Base-by-base conservation (phyloP, 2,888 invertebrate genomes). In the Thera britannica region DNA sequence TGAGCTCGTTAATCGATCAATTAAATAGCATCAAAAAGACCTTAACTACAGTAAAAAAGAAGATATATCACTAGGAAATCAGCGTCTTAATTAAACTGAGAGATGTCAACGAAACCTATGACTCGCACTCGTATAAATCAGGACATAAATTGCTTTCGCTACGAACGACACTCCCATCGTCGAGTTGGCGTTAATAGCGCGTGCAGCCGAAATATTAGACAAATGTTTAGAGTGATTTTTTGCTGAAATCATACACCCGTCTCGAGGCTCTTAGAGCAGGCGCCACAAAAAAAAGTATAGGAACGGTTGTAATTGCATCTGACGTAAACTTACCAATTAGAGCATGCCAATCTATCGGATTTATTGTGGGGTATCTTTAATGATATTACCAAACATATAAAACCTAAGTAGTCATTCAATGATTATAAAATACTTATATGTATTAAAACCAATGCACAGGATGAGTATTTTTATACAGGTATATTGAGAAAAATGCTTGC, bases 151-250 rank as follows among this genome's bases (percentile, higher is more conserved):
- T 89, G 90, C 90, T 92, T 91, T 90, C 86, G 85, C 92, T 87
- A 87, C 85, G 90, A 86, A 86, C 85, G 90, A 86, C 90, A 90
- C 91, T 86, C 92, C 92, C 88, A 90, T 84, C 85, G 89, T 83
- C 88, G 86, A 89, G 81, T 87, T 85, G 85, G 87, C 88, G 90
- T 91, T 92, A 93, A 93, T 93, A 89, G 92, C 90, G 91, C 93
- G 91, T 93, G 92, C 90, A 92, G 85, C 87, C 87, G 89, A 89
- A 89, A 91, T 87, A 80, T 86, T 87, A 88, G 86, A 87, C 87
- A 85, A 85, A 85, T 88, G 84, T 87, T 88, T 85, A 79, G 82
- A 79, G 81, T 79, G 80, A 87, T 90, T 92, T 92, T 87, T 83
- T 81, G 78, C 68, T 84, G 90, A 85, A 90, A 91, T 84, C 83